Conservation (phyloP, 2,888 invertebrate species). For the Drosophila borealis region DNA sequence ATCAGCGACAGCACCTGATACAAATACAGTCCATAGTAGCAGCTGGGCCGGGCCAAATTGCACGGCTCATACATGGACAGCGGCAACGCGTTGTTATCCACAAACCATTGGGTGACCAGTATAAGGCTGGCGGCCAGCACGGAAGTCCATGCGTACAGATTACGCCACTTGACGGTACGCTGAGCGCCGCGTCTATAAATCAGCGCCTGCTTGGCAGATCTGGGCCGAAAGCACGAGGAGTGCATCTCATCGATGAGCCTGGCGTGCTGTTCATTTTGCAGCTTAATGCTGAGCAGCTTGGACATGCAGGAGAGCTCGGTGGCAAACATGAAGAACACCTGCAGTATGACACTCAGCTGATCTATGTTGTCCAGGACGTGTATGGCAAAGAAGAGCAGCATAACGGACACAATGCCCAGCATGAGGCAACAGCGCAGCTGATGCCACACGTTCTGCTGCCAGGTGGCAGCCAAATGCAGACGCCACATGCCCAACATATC, state of each 20-base stretch:
- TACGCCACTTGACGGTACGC: constrained; percentile 45
- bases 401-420: constrained; percentile 43
- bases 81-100: constrained; percentile 50
- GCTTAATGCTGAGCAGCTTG: constrained; percentile 57
- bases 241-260: constrained; percentile 49
- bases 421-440: constrained; percentile 31
- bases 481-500: constrained; percentile 57
- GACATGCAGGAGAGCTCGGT: constrained; percentile 67
- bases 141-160: constrained; percentile 54
- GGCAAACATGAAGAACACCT: constrained; percentile 72
- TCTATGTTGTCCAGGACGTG: constrained; percentile 56
- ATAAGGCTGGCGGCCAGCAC: constrained; percentile 47
- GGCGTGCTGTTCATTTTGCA: constrained; percentile 28
- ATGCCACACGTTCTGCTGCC: constrained; percentile 21
- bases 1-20: constrained; percentile 59
- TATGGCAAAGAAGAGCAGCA: constrained; percentile 66
- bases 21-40: constrained; percentile 55
- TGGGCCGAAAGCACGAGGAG: constrained; percentile 29
- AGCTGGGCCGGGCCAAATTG: constrained; percentile 26
- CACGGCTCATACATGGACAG: constrained; percentile 69
- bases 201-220: constrained; percentile 33
- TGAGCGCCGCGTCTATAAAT: constrained; percentile 23
- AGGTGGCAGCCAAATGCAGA: not conserved
- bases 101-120: constrained; percentile 53
- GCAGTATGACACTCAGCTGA: constrained; percentile 63